Base-by-base conservation (phyloP, 1,140 invertebrate species). In the Aradophagus sp. region DNA sequence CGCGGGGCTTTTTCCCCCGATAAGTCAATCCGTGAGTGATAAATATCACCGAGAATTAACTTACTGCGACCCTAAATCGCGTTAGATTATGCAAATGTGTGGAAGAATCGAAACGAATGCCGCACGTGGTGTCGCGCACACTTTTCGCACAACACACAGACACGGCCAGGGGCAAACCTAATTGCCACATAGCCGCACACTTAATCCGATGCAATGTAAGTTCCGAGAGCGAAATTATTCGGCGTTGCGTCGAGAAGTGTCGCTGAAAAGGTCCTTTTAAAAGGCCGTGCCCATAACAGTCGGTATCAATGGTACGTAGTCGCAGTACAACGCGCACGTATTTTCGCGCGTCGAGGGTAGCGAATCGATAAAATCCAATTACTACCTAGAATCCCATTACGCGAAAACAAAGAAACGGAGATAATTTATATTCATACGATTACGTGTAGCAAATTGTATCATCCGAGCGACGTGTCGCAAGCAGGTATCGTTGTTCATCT, bases 391-490 rank as follows among this genome's bases (percentile, higher is more conserved):
- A 67, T 67, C 47, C 53, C 45, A 52, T 67, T 50, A 53, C 66
- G 38, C 34, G 48, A 62, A 62, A 70, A 62, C 66, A 70, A 70
- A 70, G 56, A 61, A 70, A 62, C 36, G 35, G 29, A 56, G 66
- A 62, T 71, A 71, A 71, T 71, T 63, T 71, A 71, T 65, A 71
- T 71, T 71, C 52, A 59, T 63, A 56, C 53, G 67, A 71, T 71
- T 71, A 71, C 67, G 67, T 44, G 35, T 44, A 50, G 59, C 59
- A 63, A 58, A 65, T 71, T 63, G 67, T 58, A 58, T 70, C 52
- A 70, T 56, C 50, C 45, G 44, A 45, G 58, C 52, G 36, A 56
- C 52, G 58, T 62, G 59, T 65, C 41, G 44, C 59, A 53, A 63
- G 67, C 53, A 67, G 63, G 53, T 71, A 71, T 71, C 67, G 67